Evolutionary conservation across 2,888 invertebrate species (phyloP).

Genomic region (Erebia ligea): DNA sequence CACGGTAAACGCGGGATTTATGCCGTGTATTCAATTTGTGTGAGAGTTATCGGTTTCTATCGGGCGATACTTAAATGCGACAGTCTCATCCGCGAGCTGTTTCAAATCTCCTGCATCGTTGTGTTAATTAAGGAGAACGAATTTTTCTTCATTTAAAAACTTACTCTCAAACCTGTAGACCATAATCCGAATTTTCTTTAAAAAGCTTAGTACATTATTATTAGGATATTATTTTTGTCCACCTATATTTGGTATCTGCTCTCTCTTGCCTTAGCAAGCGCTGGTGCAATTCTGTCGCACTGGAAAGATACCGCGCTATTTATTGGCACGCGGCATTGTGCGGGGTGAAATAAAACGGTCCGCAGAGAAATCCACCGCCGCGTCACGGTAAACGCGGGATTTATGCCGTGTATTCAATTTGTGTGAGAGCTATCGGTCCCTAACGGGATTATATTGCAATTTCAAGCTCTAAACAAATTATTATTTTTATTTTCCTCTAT

Average conservation of each 20-base stretch:
- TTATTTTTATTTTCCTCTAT: not conserved
- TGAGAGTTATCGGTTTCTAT: constrained; percentile 74
- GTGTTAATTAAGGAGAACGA: too few species aligned
- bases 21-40: constrained; percentile 80
- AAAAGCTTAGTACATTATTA: too few species aligned
- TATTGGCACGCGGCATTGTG: constrained; percentile 26
- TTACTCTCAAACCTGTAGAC: too few species aligned
- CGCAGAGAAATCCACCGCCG: constrained; percentile 72
- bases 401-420: constrained; percentile 81
- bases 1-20: constrained; percentile 76
- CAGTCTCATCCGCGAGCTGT: too few species aligned
- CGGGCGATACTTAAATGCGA: too few species aligned
- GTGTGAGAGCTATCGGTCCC: constrained; percentile 73
- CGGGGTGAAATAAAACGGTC: constrained; percentile 67
- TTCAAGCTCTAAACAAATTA: not conserved
- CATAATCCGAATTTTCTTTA: too few species aligned
- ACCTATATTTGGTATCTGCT: too few species aligned
- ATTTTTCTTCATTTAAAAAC: too few species aligned
- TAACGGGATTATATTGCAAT: constrained; percentile 27
- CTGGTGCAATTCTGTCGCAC: constrained; percentile 18
- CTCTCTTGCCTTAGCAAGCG: too few species aligned
- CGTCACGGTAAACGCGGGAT: constrained; percentile 74
- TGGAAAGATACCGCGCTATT: constrained; percentile 23
- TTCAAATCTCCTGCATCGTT: too few species aligned
- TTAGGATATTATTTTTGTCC: too few species aligned